Evolutionary conservation across 2,888 invertebrate genomes (phyloP).

Genomic region (Luperina testacea): DNA sequence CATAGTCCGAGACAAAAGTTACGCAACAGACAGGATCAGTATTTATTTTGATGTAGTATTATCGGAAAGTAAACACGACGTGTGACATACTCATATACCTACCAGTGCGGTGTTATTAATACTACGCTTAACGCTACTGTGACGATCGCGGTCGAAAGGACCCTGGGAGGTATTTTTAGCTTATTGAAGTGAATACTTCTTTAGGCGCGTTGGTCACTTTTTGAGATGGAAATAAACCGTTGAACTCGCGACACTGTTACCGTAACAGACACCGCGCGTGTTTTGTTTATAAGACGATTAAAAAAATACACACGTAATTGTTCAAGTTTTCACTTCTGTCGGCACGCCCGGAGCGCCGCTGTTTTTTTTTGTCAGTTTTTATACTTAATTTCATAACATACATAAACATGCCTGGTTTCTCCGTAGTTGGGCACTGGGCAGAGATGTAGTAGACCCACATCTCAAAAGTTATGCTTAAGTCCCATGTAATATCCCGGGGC

Average conservation of each 20-base stretch:
- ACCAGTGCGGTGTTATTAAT: conserved; percentile 66
- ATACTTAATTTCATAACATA: background rate
- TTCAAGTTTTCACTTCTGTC: too few species aligned
- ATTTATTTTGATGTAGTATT: conserved; percentile 39
- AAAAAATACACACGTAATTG: too few species aligned
- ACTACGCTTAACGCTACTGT: conserved; percentile 51
- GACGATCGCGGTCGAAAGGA: conserved; percentile 4
- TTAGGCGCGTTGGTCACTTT: too few species aligned
- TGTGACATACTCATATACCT: conserved; percentile 63
- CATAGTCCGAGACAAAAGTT: conserved; percentile 36
- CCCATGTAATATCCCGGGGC: too few species aligned
- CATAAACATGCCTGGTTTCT: background rate
- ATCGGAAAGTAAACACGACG: conserved; percentile 65
- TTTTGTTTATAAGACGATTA: too few species aligned
- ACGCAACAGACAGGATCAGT: conserved; percentile 34
- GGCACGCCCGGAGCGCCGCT: too few species aligned
- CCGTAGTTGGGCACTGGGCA: too few species aligned
- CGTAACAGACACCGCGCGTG: too few species aligned
- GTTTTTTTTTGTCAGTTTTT: background rate
- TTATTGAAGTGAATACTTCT: too few species aligned
- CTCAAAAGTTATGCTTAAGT: background rate
- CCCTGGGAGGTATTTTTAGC: conserved; percentile 10
- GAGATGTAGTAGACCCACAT: background rate
- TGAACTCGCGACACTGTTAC: too few species aligned
- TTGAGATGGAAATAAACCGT: too few species aligned